These are phyloP conservation scores for Dorcus hopei DNA, from an alignment of 2,888 invertebrate species.

Conservation along the genomic window DNA sequence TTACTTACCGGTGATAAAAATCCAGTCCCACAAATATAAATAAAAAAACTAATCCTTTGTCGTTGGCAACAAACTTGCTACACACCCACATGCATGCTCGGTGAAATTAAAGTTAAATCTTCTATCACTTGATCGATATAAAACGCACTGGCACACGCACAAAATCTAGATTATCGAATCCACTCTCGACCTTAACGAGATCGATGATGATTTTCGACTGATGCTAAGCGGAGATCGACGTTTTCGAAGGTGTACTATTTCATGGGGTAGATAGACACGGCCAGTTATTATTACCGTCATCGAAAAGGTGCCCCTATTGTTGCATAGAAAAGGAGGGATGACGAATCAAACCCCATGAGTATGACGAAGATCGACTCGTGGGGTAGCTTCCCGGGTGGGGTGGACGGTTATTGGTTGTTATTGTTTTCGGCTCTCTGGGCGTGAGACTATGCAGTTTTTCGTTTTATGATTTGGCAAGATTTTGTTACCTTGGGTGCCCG, in stretches of 20 bases:
- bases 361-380: slow-evolving; percentile 2
- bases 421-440: slow-evolving; percentile 29
- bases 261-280: slow-evolving; percentile 22
- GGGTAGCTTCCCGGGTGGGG: slow-evolving; percentile 16
- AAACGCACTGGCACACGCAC: background rate
- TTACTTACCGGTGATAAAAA: no score
- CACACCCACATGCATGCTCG: no score
- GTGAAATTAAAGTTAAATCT: no score
- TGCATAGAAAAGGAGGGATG: background rate
- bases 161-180: background rate
- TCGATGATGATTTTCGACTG: slow-evolving; percentile 25
- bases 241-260: slow-evolving; percentile 29
- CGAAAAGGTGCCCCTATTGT: slow-evolving; percentile 19
- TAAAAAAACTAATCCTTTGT: no score
- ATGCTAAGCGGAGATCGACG: slow-evolving; percentile 10
- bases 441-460: slow-evolving; percentile 42
- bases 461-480: slow-evolving; percentile 13
- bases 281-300: slow-evolving; percentile 18
- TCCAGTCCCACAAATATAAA: no score
- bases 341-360: slow-evolving; percentile 5
- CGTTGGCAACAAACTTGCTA: no score
- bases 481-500: background rate
- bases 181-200: slow-evolving; percentile 21
- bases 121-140: no score
- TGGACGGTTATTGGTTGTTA: slow-evolving; percentile 26